Conservation (phyloP, 2,797 vertebrate species). For the Enteromius argenteus region DNA sequence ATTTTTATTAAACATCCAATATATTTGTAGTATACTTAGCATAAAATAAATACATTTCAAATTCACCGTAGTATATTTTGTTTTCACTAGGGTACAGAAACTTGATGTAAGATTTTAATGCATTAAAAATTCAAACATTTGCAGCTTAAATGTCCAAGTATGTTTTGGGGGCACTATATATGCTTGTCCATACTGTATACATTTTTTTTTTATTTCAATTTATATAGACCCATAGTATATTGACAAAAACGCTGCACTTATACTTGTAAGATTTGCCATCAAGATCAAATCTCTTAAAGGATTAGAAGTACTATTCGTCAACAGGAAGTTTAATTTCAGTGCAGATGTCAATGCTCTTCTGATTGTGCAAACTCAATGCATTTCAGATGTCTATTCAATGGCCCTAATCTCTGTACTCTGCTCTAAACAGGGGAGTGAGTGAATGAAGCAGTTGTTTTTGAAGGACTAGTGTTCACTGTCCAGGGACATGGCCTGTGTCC, state of each 20-base stretch:
- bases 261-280: constrained; percentile 2
- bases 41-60: background rate
- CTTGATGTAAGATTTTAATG: background rate
- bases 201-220: background rate
- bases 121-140: constrained; percentile 9
- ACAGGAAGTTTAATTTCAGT: constrained; percentile 57
- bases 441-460: constrained; percentile 69
- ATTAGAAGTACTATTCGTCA: constrained; percentile 50
- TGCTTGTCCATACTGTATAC: too few relatives aligned
- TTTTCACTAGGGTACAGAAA: background rate
- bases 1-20: background rate
- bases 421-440: constrained; percentile 55
- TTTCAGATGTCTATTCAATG: constrained; percentile 70
- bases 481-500: constrained; percentile 43
- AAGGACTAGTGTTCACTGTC: constrained; percentile 66
- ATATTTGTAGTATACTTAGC: background rate
- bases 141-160: background rate
- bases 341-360: constrained; percentile 65
- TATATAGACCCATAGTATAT: too few relatives aligned
- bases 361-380: constrained; percentile 51
- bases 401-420: constrained; percentile 71
- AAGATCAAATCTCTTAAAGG: constrained; percentile 30
- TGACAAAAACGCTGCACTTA: background rate
- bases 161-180: background rate
- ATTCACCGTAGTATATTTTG: background rate